phyloP scores from a whole-genome alignment of 1,140 invertebrate species.

The Drosophila malerkotliana region DNA sequence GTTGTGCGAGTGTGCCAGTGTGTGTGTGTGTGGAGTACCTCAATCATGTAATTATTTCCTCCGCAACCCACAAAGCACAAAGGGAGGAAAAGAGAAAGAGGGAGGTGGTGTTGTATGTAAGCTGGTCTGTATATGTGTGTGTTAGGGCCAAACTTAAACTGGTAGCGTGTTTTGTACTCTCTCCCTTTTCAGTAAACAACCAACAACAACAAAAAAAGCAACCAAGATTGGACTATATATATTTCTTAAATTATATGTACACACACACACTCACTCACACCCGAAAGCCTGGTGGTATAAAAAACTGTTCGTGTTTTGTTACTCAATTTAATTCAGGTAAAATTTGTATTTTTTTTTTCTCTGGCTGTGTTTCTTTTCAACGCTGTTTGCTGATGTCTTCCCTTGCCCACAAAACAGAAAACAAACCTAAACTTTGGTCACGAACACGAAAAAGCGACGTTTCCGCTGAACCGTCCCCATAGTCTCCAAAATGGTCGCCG shows the following conservation, averaged over 20 bases:
- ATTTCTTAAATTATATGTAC: conserved; percentile 45
- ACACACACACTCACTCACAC: not conserved
- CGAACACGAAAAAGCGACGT: conserved; percentile 80
- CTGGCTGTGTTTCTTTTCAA: conserved; percentile 28
- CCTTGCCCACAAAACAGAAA: conserved; percentile 7
- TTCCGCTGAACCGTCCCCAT: conserved; percentile 58
- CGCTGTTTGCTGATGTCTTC: conserved; percentile 31
- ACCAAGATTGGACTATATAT: conserved; percentile 43
- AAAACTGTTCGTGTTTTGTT: conserved; percentile 79
- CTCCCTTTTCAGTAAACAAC: conserved; percentile 40
- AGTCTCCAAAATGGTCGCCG: conserved; percentile 72
- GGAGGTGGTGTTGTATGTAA: not conserved
- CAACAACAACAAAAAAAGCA: conserved; percentile 42
- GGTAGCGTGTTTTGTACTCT: conserved; percentile 54
- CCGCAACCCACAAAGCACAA: conserved; percentile 55
- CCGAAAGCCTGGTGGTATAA: conserved; percentile 16
- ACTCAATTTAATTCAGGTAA: conserved; percentile 83
- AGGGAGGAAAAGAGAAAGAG: conserved; percentile 15
- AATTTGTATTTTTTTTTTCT: conserved; percentile 51
- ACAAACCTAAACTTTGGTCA: conserved; percentile 72
- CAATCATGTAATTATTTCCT: conserved; percentile 84
- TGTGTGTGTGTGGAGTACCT: conserved; percentile 65
- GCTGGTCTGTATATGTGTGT: conserved; percentile 8
- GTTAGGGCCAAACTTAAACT: conserved; percentile 38
- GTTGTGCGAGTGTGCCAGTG: conserved; percentile 18